phyloP scores from a whole-genome alignment of 92 coral and sea anemone species.

The Meandrina meandrites region DNA sequence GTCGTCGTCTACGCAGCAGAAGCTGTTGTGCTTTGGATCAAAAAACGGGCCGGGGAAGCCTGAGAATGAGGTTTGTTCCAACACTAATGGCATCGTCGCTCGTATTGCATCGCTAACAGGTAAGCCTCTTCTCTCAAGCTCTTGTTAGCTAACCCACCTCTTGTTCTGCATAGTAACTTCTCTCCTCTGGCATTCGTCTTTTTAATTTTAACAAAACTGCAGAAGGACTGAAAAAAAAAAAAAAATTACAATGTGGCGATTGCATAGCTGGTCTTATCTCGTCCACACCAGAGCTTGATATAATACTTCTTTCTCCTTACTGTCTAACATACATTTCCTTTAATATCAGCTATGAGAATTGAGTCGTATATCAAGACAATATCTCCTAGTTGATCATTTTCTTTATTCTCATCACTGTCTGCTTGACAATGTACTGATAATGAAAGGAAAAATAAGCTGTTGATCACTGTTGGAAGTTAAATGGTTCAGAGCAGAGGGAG shows the following conservation, averaged over 20 bases:
- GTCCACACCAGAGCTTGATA: too few species aligned
- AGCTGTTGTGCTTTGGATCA: too few species aligned
- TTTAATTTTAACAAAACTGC: slow-evolving; percentile 68
- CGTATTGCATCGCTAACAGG: not conserved
- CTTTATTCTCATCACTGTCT: not conserved
- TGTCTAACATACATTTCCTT: too few species aligned
- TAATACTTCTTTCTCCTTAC: not conserved
- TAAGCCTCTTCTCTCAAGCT: not conserved
- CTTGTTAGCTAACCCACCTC: slow-evolving; percentile 33
- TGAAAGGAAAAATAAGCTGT: not conserved
- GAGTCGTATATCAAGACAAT: not conserved
- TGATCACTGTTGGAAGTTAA: not conserved
- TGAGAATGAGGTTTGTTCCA: not conserved
- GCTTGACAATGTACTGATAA: too few species aligned
- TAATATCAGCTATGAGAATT: not conserved
- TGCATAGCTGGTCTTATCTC: not conserved
- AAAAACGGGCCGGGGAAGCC: not conserved
- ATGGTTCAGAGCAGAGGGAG: not conserved
- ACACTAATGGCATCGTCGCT: too few species aligned
- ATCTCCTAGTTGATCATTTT: not conserved
- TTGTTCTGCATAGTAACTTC: slow-evolving; percentile 53
- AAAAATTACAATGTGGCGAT: not conserved
- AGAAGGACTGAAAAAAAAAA: slow-evolving; percentile 59
- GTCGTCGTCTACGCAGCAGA: too few species aligned
- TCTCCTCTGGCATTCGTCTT: slow-evolving; percentile 56